Evolutionary conservation across 2,113 vertebrate genomes (phyloP), one percentile per base, ranked within the genome.

Genomic region (Hystrix brachyura): DNA sequence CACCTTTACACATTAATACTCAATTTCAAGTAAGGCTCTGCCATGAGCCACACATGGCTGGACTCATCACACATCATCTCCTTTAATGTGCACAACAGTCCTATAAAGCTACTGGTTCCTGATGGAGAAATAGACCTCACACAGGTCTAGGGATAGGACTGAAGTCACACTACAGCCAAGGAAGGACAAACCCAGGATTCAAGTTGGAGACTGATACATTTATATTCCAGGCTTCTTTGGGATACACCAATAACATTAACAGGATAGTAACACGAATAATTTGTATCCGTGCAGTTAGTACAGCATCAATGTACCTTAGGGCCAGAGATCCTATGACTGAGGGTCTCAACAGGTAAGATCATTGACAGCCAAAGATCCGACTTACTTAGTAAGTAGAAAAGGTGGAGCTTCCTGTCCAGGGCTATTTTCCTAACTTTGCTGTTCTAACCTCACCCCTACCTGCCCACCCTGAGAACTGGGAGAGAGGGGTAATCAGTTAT

Each of bases 141-240:
- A 78, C 32, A 43, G n/a, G 32, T 9, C 62, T n/a, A 34, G 53
- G 62, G 34, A 59, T 13, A 51, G 78, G 2, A 19, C 67, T 65
- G 59, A 38, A 57, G 88, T 67, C 53, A 84, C 2, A 53, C 15
- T 11, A 87, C 48, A 87, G n/a, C 25, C 60, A 32, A 14, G 1
- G 8, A 90, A 64, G 62, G 72, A 29, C 51, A 83, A 59, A 69
- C 29, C 55, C 83, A 43, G 55, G 69, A 13, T 14, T 46, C 65
- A 46, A 43, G 82, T 67, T 32, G 46, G 23, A 32, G 29, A 43
- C 12, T 5, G 72, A 29, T 14, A 88, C 69, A 65, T 7, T n/a
- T 59, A 48, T 51, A 87, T 60, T 92, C 62, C 67, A 64, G 95
- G 94, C 53, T 38, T 4, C 71, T 90, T 62, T 11, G 72, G 83